Conservation (phyloP, 2,113 vertebrate genomes). For the Pterophyllum scalare region DNA sequence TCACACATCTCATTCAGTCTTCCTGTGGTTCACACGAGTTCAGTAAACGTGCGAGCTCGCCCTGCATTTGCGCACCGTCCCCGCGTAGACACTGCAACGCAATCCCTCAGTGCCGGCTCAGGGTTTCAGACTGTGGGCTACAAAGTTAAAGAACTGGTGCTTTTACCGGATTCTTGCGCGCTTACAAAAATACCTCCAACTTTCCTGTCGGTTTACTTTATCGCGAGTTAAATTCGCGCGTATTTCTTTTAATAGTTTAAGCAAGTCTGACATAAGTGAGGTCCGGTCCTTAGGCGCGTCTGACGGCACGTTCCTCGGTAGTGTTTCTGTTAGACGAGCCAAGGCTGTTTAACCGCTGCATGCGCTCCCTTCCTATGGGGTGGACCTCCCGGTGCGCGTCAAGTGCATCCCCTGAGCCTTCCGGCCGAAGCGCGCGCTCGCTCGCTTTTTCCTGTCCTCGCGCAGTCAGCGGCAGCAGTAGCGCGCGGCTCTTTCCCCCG, state of each 20-base stretch:
- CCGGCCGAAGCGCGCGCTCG: slow-evolving; percentile 56
- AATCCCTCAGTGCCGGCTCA: no score
- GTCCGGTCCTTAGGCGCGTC: no score
- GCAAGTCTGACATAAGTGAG: no score
- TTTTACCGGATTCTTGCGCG: background rate
- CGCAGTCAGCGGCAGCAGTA: background rate
- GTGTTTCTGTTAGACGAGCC: background rate
- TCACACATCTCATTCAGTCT: slow-evolving; percentile 44
- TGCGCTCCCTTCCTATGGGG: slow-evolving; percentile 26
- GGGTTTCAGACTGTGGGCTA: background rate
- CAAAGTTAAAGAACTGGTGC: background rate
- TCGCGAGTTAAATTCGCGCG: background rate
- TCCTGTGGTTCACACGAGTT: slow-evolving; percentile 52
- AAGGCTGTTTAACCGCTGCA: background rate
- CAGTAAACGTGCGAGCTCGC: background rate
- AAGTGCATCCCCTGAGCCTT: slow-evolving; percentile 37
- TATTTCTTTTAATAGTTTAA: background rate
- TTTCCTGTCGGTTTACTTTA: background rate
- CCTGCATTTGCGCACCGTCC: background rate
- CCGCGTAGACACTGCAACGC: background rate
- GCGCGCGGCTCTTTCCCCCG: background rate
- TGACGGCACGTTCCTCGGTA: no score
- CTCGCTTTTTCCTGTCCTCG: slow-evolving; percentile 1
- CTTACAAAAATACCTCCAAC: background rate
- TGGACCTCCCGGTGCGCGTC: slow-evolving; percentile 38